phyloP scores from a whole-genome alignment of 92 coral and sea anemone genomes.

The Porites cylindrica region DNA sequence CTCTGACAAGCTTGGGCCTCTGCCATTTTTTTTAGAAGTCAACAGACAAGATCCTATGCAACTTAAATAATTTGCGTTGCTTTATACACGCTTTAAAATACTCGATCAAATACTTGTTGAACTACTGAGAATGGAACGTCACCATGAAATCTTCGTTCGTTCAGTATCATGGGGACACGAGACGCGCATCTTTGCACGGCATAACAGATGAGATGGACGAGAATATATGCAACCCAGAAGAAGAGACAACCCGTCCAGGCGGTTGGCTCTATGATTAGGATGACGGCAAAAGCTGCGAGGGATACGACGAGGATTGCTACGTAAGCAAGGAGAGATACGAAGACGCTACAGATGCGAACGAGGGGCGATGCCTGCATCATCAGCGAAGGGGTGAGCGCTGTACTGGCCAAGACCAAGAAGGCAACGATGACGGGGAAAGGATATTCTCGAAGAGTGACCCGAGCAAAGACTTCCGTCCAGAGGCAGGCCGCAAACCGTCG shows the following conservation, averaged over 20 bases:
- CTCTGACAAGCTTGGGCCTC: too few relatives aligned
- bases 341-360: background rate
- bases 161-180: background rate
- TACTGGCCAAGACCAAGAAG: background rate
- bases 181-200: background rate
- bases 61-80: too few relatives aligned
- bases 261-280: background rate
- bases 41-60: too few relatives aligned
- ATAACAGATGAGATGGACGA: background rate
- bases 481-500: conserved; percentile 4
- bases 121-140: background rate
- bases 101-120: background rate
- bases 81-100: background rate
- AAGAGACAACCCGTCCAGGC: background rate
- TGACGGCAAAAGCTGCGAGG: background rate
- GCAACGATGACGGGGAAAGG: background rate
- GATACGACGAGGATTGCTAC: background rate
- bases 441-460: background rate
- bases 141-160: background rate
- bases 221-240: background rate
- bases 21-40: too few relatives aligned
- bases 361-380: background rate
- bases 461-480: background rate
- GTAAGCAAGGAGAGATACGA: background rate
- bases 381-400: background rate